Percentiles rank a stretch among this genome's conserved stretches.
Conservation (phyloP, 1,140 invertebrate species). For the Monochamus saltuarius region DNA sequence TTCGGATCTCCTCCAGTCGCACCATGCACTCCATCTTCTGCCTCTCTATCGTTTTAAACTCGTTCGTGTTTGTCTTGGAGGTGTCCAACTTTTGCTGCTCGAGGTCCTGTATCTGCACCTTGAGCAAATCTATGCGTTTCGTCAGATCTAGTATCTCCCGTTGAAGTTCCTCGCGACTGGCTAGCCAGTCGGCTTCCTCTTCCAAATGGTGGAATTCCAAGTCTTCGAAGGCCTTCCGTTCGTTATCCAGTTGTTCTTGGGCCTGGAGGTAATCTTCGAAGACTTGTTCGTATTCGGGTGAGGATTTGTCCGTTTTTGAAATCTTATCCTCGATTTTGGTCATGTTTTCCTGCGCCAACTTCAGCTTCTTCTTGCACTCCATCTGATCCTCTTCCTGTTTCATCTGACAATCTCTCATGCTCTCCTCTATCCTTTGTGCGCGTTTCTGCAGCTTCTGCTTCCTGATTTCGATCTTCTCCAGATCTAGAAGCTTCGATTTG, state of each 20-base stretch:
- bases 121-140: constrained; percentile 64
- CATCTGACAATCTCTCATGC: constrained; percentile 55
- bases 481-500: constrained; percentile 71
- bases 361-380: constrained; percentile 61
- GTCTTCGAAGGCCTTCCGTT: constrained; percentile 85
- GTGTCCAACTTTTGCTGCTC: constrained; percentile 40
- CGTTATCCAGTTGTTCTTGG: constrained; percentile 69
- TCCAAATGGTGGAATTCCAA: constrained; percentile 92
- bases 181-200: constrained; percentile 80
- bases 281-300: constrained; percentile 55
- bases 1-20: constrained; percentile 42
- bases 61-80: constrained; percentile 42
- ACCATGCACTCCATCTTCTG: constrained; percentile 44
- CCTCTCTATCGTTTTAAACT: constrained; percentile 45
- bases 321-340: constrained; percentile 57
- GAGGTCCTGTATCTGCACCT: constrained; percentile 64
- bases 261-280: constrained; percentile 64
- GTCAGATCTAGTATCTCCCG: constrained; percentile 70
- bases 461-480: constrained; percentile 72
- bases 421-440: constrained; percentile 57
- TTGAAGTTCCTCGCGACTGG: constrained; percentile 79
- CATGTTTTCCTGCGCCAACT: constrained; percentile 56
- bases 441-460: constrained; percentile 65
- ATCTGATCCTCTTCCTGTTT: constrained; percentile 60
- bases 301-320: constrained; percentile 44